Percentiles rank a stretch among this genome's conserved stretches.
phyloP scores from a whole-genome alignment of 2,797 vertebrate genomes.

The Centropyge bicolor region DNA sequence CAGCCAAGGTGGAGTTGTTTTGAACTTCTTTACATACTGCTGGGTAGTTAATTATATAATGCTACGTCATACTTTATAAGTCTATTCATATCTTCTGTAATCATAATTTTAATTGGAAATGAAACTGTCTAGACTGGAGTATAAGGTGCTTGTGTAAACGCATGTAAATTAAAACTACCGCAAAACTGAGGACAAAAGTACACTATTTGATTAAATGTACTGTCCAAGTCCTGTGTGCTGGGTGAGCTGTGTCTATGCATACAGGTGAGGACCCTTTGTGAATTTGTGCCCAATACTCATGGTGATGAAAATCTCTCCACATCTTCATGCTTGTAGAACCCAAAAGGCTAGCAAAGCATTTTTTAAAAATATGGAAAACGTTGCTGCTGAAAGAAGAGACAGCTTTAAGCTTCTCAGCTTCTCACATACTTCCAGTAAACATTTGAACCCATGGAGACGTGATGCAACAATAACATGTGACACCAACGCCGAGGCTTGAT shows the following conservation, averaged over 20 bases:
- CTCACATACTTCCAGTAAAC: background rate
- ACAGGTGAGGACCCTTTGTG: background rate
- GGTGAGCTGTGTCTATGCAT: background rate
- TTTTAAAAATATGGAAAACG: background rate
- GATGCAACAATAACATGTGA: background rate
- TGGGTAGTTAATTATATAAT: too few species aligned
- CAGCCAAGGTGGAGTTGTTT: background rate
- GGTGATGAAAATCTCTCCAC: background rate
- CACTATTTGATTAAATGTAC: background rate
- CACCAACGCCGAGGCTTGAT: too few species aligned
- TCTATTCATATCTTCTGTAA: background rate
- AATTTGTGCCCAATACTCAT: too few species aligned
- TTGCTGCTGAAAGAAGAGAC: background rate
- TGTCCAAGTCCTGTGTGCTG: background rate
- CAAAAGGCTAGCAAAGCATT: background rate
- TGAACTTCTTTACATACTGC: background rate
- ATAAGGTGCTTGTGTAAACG: background rate
- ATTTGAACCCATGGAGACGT: background rate
- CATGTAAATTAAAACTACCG: background rate
- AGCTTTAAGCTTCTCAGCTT: background rate
- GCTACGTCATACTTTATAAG: background rate
- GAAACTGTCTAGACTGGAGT: background rate
- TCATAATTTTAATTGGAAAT: background rate
- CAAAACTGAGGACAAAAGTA: background rate
- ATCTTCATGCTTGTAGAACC: background rate